phyloP scores from a whole-genome alignment of 2,113 vertebrate genomes.

The Aspiorhynchus laticeps region DNA sequence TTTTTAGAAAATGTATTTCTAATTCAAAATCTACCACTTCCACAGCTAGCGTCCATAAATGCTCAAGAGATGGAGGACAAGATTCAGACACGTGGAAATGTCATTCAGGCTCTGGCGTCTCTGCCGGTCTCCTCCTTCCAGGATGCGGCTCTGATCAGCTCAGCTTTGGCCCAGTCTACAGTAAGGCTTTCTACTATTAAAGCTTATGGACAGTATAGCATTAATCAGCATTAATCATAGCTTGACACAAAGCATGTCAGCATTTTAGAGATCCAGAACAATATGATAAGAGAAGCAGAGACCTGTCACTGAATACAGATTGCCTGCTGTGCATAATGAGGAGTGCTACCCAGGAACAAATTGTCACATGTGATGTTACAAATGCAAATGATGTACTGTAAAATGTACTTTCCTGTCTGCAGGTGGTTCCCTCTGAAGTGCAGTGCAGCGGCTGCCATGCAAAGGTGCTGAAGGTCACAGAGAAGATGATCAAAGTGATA shows the following conservation, averaged over 20 bases:
- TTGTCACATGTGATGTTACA: neutral
- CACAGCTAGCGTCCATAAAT: slow-evolving; percentile 63
- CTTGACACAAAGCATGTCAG: slow-evolving; percentile 8
- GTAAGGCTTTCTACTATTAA: slow-evolving; percentile 61
- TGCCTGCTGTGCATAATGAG: slow-evolving; percentile 29
- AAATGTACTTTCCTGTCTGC: slow-evolving; percentile 15
- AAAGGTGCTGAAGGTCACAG: slow-evolving; percentile 65
- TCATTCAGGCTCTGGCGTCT: slow-evolving; percentile 71
- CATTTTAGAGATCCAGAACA: slow-evolving; percentile 6
- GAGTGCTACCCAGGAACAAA: slow-evolving; percentile 1
- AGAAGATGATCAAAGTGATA: slow-evolving; percentile 75
- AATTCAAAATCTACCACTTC: neutral
- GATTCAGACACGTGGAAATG: slow-evolving; percentile 68
- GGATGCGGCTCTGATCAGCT: slow-evolving; percentile 76
- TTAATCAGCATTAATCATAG: slow-evolving; percentile 16
- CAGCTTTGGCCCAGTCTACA: slow-evolving; percentile 70
- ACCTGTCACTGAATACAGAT: neutral
- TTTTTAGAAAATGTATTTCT: neutral
- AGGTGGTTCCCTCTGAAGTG: slow-evolving; percentile 71
- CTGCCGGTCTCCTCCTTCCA: slow-evolving; percentile 70
- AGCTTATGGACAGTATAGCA: slow-evolving; percentile 4
- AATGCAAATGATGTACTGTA: slow-evolving; percentile 5
- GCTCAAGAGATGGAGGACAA: slow-evolving; percentile 59
- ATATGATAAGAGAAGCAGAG: neutral
- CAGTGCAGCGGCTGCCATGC: slow-evolving; percentile 60